Conservation (phyloP, 37 sponge, comb jelly and placozoan species). For the Chondrosia reniformis region DNA sequence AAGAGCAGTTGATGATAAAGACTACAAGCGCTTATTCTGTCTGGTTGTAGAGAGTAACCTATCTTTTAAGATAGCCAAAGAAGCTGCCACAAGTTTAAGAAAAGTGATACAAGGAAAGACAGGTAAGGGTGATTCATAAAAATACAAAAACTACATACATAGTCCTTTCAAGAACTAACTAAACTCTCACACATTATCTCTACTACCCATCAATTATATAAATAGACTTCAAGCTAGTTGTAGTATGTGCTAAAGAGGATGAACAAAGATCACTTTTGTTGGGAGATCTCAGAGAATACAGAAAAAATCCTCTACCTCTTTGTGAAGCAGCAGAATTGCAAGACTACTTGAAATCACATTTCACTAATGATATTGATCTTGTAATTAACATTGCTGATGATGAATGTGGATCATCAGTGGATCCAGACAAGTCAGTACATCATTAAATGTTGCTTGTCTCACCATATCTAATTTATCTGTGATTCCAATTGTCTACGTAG, state of each 20-base stretch:
- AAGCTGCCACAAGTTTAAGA: conserved; percentile 23
- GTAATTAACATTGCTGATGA: no score
- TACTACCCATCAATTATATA: neutral
- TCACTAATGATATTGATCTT: neutral
- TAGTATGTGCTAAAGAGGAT: conserved; percentile 11
- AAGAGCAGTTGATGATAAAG: conserved; percentile 64
- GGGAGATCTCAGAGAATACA: conserved; percentile 14
- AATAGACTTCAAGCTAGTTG: neutral
- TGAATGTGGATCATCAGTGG: neutral
- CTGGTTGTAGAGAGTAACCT: conserved; percentile 67
- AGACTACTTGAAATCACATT: neutral
- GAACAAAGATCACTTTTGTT: neutral
- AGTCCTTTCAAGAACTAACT: neutral
- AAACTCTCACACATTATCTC: neutral
- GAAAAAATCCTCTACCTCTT: neutral
- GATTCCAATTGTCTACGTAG: conserved; percentile 13
- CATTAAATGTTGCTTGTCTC: neutral
- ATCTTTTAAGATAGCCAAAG: conserved; percentile 56
- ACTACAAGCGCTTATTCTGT: conserved; percentile 48
- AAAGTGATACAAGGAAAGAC: conserved; percentile 5
- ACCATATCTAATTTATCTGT: neutral
- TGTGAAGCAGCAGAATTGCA: no score
- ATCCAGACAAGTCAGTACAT: conserved; percentile 8
- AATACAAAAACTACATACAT: neutral
- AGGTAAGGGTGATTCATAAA: neutral